Evolutionary conservation across 2,113 vertebrate genomes (phyloP).

Genomic region (Gasterosteus aculeatus): DNA sequence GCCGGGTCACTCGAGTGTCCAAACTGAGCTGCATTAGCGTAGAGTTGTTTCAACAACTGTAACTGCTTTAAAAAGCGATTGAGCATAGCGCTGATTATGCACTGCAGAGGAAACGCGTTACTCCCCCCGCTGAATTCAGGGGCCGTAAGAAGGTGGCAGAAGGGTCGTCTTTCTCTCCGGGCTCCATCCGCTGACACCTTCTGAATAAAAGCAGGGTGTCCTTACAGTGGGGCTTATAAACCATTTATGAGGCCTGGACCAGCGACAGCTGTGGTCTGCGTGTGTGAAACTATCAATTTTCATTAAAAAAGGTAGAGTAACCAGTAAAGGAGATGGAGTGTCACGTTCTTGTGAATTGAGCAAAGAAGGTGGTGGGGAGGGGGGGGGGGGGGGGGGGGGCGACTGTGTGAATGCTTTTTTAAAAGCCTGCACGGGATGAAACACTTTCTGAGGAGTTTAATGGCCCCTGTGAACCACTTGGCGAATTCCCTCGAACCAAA

Average conservation of each 20-base stretch:
- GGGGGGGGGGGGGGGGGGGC: constrained; percentile 21
- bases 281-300: constrained; percentile 62
- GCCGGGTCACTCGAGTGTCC: constrained; percentile 15
- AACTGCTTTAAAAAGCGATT: constrained; percentile 17
- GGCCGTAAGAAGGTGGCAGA: not conserved
- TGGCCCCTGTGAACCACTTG: constrained; percentile 62
- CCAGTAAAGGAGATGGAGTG: constrained; percentile 64
- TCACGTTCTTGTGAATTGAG: constrained; percentile 70
- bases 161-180: constrained; percentile 21
- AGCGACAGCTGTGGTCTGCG: constrained; percentile 55
- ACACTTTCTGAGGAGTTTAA: constrained; percentile 59
- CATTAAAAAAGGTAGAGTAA: constrained; percentile 62
- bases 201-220: constrained; percentile 36
- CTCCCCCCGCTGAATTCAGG: constrained; percentile 12
- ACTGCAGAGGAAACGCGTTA: constrained; percentile 16
- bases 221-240: constrained; percentile 64
- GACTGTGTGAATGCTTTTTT: constrained; percentile 62
- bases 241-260: constrained; percentile 68
- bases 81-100: constrained; percentile 19
- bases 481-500: constrained; percentile 58
- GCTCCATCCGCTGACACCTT: constrained; percentile 45
- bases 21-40: constrained; percentile 17
- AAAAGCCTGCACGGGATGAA: constrained; percentile 67
- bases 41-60: constrained; percentile 3
- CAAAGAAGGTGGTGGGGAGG: constrained; percentile 3